Evolutionary conservation across 2,797 vertebrate genomes (phyloP), one percentile per base, ranked within the genome.

Genomic region (Tachyglossus aculeatus): DNA sequence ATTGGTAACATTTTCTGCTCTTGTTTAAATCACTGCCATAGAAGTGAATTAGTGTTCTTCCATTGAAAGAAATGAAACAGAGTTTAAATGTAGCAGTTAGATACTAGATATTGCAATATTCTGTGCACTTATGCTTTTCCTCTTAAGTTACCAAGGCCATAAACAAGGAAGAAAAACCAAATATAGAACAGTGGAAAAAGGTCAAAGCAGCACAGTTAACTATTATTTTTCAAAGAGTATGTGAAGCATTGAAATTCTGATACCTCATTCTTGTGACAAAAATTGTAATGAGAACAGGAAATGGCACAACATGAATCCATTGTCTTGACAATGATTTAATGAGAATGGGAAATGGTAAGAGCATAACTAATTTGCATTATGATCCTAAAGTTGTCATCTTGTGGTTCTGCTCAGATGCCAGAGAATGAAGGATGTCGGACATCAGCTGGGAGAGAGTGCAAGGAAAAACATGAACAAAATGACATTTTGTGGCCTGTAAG

Each of bases 211-310:
- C 70, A 38, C 66, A 62, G 54, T 57, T 68, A 69, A 65, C 29
- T 71, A 51, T 59, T 81, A 78, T 86, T 88, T 83, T 81, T 86
- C 83, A 81, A 71, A 69, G 67, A 61, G 40, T 32, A 61, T 15
- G 52, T 7, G 53, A 81, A 64, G 63, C 74, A 68, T 1, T 62
- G 3, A 66, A 32, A 53, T 80, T 81, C 70, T 75, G 79, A 70
- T 82, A 67, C 70, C 78, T 83, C 76, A 81, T 82, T 78, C 78
- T 77, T 60, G 38, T 63, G 75, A 66, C 65, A 80, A 87, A 88
- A 68, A 25, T 55, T 80, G 25, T 75, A 72, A 80, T 34, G 64
- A 88, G 60, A 73, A 52, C 47, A 86, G 64, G 69, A 88, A 88
- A 78, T 41, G 54, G 52, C 6, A 67, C 74, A 70, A 13, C 51